Evolutionary conservation across 1,140 invertebrate genomes (phyloP), one percentile per base, ranked within the genome.

Genomic region (Rhagoletis zephyria): DNA sequence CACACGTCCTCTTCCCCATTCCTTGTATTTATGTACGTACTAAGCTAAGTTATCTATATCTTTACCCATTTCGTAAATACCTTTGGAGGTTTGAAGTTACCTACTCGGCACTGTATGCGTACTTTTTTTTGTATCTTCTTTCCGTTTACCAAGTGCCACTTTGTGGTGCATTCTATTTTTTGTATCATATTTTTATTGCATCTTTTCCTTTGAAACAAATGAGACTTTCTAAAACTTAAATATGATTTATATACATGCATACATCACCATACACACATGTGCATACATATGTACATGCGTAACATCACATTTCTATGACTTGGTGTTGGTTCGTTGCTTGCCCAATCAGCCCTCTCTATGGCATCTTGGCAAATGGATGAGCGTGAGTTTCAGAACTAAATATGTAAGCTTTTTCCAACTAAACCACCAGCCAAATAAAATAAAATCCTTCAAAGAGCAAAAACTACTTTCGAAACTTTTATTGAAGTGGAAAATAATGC

Each of bases 401-500:
- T 70, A 30, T 74, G 30, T 74, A 16, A 74, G 48, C 16, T 81
- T n/a, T 63, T 12, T 19, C 74, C n/a, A 81, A 19, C 48, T n/a
- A 81, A 74, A 81, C 74, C 74, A 19, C 74, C 30, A 81, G 56
- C 74, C 45, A 56, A 81, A 81, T 56, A 51, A 81, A 56, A 81
- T 81, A 81, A 81, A 74, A 74, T 74, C 14, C 70, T 51, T 45
- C 45, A 74, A 10, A 81, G 74, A 16, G 48, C 74, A 81, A 81
- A 51, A 81, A 81, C 74, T 56, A 56, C 48, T 81, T 81, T 56
- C 6, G 48, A 81, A 81, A 81, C 74, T 81, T 81, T 56, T 81
- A 81, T 81, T 48, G 74, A 56, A 81, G 74, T 56, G 74, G 74
- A 81, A 81, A 81, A 81, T 81, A 81, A 81, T 81, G 74, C 74